Evolutionary conservation across 2,797 vertebrate species (phyloP), one percentile per base, ranked within the genome.

Genomic region (Amblyopsis hoosieri): DNA sequence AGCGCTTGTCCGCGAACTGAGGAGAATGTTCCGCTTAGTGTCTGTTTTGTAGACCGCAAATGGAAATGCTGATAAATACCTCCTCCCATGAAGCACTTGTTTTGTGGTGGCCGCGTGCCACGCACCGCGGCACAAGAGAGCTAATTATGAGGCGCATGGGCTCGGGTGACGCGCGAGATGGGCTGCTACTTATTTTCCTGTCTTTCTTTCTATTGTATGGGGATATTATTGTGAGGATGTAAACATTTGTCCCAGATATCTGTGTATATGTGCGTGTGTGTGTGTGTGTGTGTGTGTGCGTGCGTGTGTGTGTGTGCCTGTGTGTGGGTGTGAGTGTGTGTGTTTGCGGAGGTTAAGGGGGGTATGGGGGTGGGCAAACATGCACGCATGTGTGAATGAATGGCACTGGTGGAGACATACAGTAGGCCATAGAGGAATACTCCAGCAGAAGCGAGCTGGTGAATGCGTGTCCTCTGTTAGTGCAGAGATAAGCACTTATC

Each of bases 71-170:
- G 89, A 91, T 91, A 91, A 91, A 91, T 85, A 80, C 87, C 74
- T 86, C 76, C 82, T 87, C 83, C 81, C 81, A 77, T 87, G 83
- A 89, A 91, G 86, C 90, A 89, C 90, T 92, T 91, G 90, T 90
- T 92, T 91, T 89, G 90, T 88, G 79, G 75, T 48, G 71, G 80
- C 84, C 84, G 81, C 84, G 76, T 81, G 85, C 74, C 42, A 76
- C 71, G 69, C 85, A 89, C 87, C 90, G 90, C 89, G 62, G 86
- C 78, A 89, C 88, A 88, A 90, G 91, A 70, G 90, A 92, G 88
- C 87, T 92, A 93, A 92, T 92, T 92, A 92, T 91, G 84, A 88
- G 86, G 72, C 81, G 86, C 90, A 84, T 89, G 89, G 85, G 88
- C 85, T 46, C 71, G 88, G 81, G 88, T 88, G 85, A 90, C 82